Base-by-base conservation (phyloP, 2,113 vertebrate genomes). In the Cheilinus undulatus region DNA sequence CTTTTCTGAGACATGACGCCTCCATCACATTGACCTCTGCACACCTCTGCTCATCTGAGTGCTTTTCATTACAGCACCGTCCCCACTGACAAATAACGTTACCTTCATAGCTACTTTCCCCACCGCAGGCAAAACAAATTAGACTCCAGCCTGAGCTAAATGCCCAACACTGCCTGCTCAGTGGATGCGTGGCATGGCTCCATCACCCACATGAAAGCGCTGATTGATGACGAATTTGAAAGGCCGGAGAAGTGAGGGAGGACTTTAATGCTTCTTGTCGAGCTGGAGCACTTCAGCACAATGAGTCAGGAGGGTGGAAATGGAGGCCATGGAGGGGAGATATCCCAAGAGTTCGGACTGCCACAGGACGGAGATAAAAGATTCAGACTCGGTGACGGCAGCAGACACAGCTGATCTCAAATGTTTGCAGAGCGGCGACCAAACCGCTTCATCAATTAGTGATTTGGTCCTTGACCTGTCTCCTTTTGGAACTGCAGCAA, bases 41-140 rank as follows among this genome's bases (percentile, higher is more conserved):
- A 66, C 70, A 58, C 80, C 70, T 76, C 73, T 46, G 73, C 68
- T 59, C 84, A 65, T 73, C 74, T 28, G 68, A 82, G 80, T 50
- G 76, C 85, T 85, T 89, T 89, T 88, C 81, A 88, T 90, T 87
- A 89, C 72, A 38, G 61, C 68, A 56, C 34, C 26, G 13, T 77
- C 83, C 62, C 61, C 27, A 9, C 68, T 82, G 83, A 84, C 66
- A 30, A 73, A 80, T 78, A 72, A 81, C 32, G 73, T 66, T 82
- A 72, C 70, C 70, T 69, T 53, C 50, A 69, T 73, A 40, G 75
- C 81, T 70, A 52, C 81, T 73, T 70, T 73, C 30, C 64, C 62
- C 74, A 68, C 73, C 48, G 80, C 72, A 46, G 62, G 77, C 69
- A 74, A 88, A 88, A 86, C 80, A 81, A 87, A 90, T 76, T 53